Evolutionary conservation across 1,140 invertebrate species (phyloP).

Genomic region (Aricia agestis): DNA sequence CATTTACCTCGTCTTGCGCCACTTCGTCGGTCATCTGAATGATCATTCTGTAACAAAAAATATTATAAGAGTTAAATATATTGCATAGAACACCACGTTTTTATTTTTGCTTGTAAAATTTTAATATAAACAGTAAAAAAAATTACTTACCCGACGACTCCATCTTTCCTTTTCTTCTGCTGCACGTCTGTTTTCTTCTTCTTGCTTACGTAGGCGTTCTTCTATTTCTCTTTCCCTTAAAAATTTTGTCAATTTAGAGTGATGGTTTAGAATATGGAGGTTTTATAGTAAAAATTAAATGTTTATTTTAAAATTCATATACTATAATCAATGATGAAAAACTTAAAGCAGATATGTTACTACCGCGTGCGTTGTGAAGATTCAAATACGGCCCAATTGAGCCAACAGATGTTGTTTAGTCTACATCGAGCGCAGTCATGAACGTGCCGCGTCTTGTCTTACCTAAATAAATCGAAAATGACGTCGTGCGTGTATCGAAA

Average conservation of each 20-base stretch:
- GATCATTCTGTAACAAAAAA: slow-evolving; percentile 52
- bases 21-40: slow-evolving; percentile 62
- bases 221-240: slow-evolving; percentile 72
- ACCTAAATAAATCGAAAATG: no score
- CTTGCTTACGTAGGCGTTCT: slow-evolving; percentile 69
- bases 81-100: neutral
- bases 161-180: slow-evolving; percentile 68
- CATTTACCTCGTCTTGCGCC: slow-evolving; percentile 51
- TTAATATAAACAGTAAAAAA: no score
- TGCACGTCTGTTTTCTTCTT: slow-evolving; percentile 60
- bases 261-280: slow-evolving; percentile 15
- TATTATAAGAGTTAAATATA: slow-evolving; percentile 17
- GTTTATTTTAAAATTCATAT: slow-evolving; percentile 9
- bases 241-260: slow-evolving; percentile 20
- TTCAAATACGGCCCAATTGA: no score
- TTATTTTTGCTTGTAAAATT: no score
- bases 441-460: no score
- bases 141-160: slow-evolving; percentile 52
- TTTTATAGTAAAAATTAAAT: neutral
- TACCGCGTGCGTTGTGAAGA: no score
- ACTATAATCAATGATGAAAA: no score
- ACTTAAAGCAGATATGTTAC: no score
- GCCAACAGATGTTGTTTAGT: no score
- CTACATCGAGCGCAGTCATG: no score
- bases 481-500: no score